Base-by-base conservation (phyloP, 2,113 vertebrate species). In the Vimba vimba region DNA sequence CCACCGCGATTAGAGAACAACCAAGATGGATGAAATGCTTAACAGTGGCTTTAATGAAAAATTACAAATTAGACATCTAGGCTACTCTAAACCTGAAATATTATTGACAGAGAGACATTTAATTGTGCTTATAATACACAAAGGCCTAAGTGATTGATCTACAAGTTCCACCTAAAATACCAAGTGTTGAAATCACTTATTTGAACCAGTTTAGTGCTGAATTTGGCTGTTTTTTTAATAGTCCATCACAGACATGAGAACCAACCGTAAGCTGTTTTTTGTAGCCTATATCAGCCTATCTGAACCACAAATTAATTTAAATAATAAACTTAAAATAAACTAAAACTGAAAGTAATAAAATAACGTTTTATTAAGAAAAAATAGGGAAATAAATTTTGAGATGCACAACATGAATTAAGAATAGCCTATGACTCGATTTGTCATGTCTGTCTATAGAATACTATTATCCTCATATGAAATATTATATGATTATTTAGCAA, bases 21-120 rank as follows among this genome's bases (percentile, higher is more conserved):
- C 23, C 47, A 69, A 69, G 79, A 82, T 55, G 19, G 79, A 69
- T 82, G 62, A 52, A 47, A 82, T 50, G 62, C 79, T 69, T 81
- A 62, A 33, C 27, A 82, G 60, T 69, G 27, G 17, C 62, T 23
- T 50, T 52, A 27, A 69, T 82, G 33, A 13, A 82, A 47, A 23
- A 52, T 82, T 23, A n/a, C 60, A 66, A 68, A 45, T 27, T 47
- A 80, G 59, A 47, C 79, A 80, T 66, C 13, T 36, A 62, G 25
- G 36, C 13, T 19, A 47, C n/a, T 64, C 45, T 80, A 64, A 64
- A 80, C 39, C 23, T 30, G 59, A 80, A 69, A 79, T 13, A 69
- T 52, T 52, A 69, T 33, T 33, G 17, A 52, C 79, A 47, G 19
- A 33, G 45, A 69, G 62, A 50, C 43, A 52, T 82, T 27, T 4